Base-by-base conservation (phyloP, 2,888 invertebrate species). In the Vanessa cardui region DNA sequence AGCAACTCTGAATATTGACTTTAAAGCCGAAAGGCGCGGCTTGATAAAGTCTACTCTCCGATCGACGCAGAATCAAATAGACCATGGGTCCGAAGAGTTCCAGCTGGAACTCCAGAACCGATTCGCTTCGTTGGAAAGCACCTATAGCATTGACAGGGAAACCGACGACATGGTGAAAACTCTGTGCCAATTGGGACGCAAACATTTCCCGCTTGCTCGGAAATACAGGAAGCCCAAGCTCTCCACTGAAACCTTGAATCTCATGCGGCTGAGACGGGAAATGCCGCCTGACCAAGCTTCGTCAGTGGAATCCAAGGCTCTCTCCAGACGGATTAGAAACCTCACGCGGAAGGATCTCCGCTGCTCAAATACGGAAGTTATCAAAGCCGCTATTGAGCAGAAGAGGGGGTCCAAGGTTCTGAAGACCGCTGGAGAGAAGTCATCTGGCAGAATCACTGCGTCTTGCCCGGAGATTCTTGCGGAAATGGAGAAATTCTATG, bases 21-120 rank as follows among this genome's bases (percentile, higher is more conserved):
- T 49, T 8, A 15, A 18, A 49, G 18, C 46, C 2, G 63, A 66
- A 18, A 20, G 65, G 6, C 1, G 0, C 20, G 50, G 65, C 45
- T n/a, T 63, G 59, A 26, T 70, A 44, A 64, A 62, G 45, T 67
- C 62, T 16, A 62, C 61, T n/a, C 62, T 70, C 15, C 59, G 59
- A 26, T 62, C 64, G 0, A 67, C 20, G 8, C 21, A n/a, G 18
- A 45, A n/a, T 16, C 64, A 70, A 58, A 20, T 16, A 12, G 16
- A 18, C 6, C 0, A n/a, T 8, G 58, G 8, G 0, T 59, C 67
- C n/a, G 20, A 64, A 15, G 20, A 46, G 18, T 68, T 70, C 56
- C 62, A 65, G 33, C 18, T 62, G 16, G 56, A 69, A 50, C 58
- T 66, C 7, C 16, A 61, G 18, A 64, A 66, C 12, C 45, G 66